Evolutionary conservation across 1,140 invertebrate genomes (phyloP).

Genomic region (Pissodes strobi): DNA sequence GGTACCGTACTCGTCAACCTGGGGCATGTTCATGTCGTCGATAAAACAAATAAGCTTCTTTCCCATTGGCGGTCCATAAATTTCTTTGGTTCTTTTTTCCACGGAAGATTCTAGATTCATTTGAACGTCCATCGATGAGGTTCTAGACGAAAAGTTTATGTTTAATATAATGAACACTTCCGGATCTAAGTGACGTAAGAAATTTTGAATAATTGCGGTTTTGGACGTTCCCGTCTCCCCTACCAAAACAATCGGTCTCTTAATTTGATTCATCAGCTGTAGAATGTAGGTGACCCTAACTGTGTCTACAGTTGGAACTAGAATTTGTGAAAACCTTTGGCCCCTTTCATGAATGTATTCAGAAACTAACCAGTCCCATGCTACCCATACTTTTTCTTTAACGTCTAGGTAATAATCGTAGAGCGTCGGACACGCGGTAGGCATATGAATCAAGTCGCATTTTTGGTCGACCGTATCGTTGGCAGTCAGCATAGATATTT

Average conservation of each 20-base stretch:
- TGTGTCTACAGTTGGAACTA: constrained; percentile 89
- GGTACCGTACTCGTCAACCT: constrained; percentile 83
- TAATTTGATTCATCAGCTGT: constrained; percentile 74
- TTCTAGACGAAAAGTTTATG: constrained; percentile 90
- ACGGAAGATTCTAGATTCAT: constrained; percentile 82
- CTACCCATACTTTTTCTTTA: constrained; percentile 74
- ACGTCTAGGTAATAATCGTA: constrained; percentile 83
- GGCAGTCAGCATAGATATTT: constrained; percentile 68
- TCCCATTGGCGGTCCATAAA: constrained; percentile 83
- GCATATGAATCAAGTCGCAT: constrained; percentile 72
- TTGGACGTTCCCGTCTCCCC: constrained; percentile 91
- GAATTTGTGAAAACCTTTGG: constrained; percentile 77
- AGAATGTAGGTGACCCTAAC: constrained; percentile 78
- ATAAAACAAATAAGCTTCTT: constrained; percentile 88
- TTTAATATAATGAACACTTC: constrained; percentile 72
- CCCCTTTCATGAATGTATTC: constrained; percentile 73
- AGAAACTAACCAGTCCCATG: constrained; percentile 79
- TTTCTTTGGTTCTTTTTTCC: constrained; percentile 87
- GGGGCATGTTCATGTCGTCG: constrained; percentile 94
- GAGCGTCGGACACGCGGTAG: constrained; percentile 66
- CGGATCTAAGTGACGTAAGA: constrained; percentile 70
- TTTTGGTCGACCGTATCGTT: constrained; percentile 67
- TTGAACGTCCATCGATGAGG: constrained; percentile 87
- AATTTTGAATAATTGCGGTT: constrained; percentile 84
- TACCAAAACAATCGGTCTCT: constrained; percentile 78